These are phyloP conservation scores for Acanthacorydalis orientalis DNA, from an alignment of 2,888 invertebrate species.

Conservation along the genomic window DNA sequence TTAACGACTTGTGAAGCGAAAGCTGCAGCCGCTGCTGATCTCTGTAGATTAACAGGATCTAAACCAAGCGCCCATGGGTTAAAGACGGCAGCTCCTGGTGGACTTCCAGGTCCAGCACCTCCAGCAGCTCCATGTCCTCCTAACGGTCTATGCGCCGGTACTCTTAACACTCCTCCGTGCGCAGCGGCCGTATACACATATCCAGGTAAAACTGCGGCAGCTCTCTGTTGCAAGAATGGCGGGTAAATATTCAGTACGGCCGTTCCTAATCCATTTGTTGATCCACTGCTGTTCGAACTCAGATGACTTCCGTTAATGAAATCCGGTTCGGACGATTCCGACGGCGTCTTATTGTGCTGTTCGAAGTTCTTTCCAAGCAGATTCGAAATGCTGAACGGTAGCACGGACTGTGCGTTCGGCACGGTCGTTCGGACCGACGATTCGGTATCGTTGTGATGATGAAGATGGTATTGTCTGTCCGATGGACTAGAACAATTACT, in stretches of 20 bases:
- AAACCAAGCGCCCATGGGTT: constrained; percentile 31
- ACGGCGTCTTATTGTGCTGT: constrained; percentile 21
- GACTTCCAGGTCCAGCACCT: constrained; percentile 31
- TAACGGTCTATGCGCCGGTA: constrained; percentile 61
- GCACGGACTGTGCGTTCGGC: constrained; percentile 31
- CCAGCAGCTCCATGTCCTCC: constrained; percentile 29
- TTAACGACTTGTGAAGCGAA: constrained; percentile 70
- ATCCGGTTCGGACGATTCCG: constrained; percentile 17
- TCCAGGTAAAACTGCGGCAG: constrained; percentile 19
- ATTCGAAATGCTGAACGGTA: constrained; percentile 71
- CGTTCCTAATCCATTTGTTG: constrained; percentile 14
- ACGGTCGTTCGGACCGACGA: constrained; percentile 29
- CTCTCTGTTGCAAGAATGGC: constrained; percentile 14
- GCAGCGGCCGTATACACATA: constrained; percentile 32
- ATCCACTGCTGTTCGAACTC: constrained; percentile 15
- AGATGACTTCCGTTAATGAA: constrained; percentile 18
- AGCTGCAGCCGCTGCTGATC: constrained; percentile 51
- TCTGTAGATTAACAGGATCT: constrained; percentile 43
- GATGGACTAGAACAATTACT: constrained; percentile 22
- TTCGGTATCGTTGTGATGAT: constrained; percentile 15
- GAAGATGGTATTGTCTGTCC: constrained; percentile 1
- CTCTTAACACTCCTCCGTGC: constrained; percentile 58
- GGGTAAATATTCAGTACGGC: background rate
- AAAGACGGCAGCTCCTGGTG: constrained; percentile 28
- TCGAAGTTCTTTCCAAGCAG: constrained; percentile 61